Conservation (phyloP, 2,113 vertebrate genomes). For the Hoplias malabaricus region DNA sequence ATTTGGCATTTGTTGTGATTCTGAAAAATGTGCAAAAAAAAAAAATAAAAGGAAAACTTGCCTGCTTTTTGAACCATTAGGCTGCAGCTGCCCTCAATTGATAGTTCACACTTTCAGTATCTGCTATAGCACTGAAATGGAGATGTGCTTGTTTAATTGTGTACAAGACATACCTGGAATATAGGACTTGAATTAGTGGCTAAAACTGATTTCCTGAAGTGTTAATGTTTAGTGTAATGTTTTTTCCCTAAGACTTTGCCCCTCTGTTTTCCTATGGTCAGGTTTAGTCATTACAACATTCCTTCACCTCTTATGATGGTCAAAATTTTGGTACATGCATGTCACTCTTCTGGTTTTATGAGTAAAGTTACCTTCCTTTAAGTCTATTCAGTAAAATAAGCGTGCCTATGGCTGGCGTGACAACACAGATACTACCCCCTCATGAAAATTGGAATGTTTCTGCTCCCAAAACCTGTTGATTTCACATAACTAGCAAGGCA, state of each 20-base stretch:
- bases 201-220: too few species aligned
- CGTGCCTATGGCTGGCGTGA: not conserved
- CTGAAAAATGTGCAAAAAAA: too few species aligned
- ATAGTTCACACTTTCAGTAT: not conserved
- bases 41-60: too few species aligned
- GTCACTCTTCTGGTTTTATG: too few species aligned
- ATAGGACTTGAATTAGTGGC: too few species aligned
- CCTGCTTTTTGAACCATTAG: not conserved
- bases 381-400: not conserved
- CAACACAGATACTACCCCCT: not conserved
- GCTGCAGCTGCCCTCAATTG: not conserved
- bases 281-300: too few species aligned
- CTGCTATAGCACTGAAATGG: too few species aligned
- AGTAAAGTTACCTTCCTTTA: not conserved
- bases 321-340: too few species aligned
- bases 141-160: not conserved
- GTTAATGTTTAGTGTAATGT: too few species aligned
- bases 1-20: not conserved
- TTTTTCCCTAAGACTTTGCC: too few species aligned
- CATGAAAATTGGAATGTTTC: not conserved
- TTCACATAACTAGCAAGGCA: not conserved
- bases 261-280: too few species aligned
- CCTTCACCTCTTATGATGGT: too few species aligned
- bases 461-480: constrained; percentile 5
- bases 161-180: not conserved